Evolutionary conservation across 2,113 vertebrate genomes (phyloP), one percentile per base, ranked within the genome.

Genomic region (Atlantisia rogersi): DNA sequence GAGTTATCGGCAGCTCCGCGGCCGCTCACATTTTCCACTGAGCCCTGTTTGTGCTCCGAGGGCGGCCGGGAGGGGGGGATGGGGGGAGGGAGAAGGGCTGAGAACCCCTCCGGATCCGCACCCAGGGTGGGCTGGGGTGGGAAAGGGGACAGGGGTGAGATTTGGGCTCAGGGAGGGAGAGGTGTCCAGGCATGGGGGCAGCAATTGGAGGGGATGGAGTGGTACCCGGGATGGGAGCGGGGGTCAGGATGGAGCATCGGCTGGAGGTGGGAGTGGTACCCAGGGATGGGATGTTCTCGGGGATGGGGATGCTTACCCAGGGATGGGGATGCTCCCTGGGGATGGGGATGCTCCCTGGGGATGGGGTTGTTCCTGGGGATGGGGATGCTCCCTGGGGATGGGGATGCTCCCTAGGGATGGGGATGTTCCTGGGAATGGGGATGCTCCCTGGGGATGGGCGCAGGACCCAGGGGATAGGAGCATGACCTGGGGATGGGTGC

Each of bases 11-110:
- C 60, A 42, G 88, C 85, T 74, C 50, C 29, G 1, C 9, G 12
- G 42, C 71, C 5, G 70, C 26, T 93, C 90, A 97, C 78, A 92
- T 94, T 97, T 96, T 95, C 94, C 92, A 91, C 55, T 63, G 89
- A 68, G 77, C 81, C 11, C 2, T 48, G 88, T 76, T 93, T 86
- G 83, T 56, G 84, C 87, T 77, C 6, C 46, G 55, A 53, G 59
- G 10, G 89, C 39, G 5, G 73, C 40, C 3, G 65, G 69, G 74
- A 73, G 71, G n/a, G 31, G 39, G 88, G 19, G 53, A 37, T 13
- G 44, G 63, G 68, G 69, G 1, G 2, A 11, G 3, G 68, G 68
- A 50, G 64, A 50, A 44, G 63, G 60, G 68, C 65, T 37, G 63
- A 39, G 69, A 87, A 69, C 73, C 80, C 63, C 31, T 2, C 2